These are phyloP conservation scores for Dugesia japonica DNA, from an alignment of 2,888 invertebrate genomes.

Conservation along the genomic window DNA sequence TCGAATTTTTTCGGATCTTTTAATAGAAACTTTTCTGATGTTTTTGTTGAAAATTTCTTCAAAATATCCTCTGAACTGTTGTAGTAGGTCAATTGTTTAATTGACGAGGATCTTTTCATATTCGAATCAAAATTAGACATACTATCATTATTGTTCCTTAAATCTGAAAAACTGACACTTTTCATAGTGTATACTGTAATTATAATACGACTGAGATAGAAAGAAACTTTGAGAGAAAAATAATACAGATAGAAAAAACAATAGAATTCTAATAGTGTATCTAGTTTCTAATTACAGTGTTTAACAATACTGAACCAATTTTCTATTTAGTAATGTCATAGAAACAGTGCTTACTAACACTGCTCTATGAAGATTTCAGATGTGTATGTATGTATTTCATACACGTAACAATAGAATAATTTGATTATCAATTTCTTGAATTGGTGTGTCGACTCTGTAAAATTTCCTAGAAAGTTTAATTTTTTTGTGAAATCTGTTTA, in stretches of 20 bases:
- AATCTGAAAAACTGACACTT: constrained; percentile 1
- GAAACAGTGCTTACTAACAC: not conserved
- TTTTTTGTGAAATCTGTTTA: too few relatives aligned
- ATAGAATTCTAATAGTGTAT: not conserved
- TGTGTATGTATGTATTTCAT: too few relatives aligned
- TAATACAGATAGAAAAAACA: not conserved
- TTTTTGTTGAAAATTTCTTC: not conserved
- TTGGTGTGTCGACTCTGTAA: too few relatives aligned
- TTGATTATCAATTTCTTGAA: too few relatives aligned
- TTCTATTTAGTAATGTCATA: not conserved
- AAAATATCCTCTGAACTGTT: not conserved
- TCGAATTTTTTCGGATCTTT: not conserved
- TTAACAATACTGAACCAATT: not conserved
- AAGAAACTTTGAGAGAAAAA: not conserved
- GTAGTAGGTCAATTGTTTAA: not conserved
- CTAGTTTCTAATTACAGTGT: not conserved
- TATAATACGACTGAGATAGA: not conserved
- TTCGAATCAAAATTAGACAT: not conserved
- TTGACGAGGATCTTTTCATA: not conserved
- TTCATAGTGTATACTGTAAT: too few relatives aligned
- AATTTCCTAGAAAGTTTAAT: too few relatives aligned
- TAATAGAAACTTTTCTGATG: not conserved
- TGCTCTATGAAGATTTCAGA: too few relatives aligned
- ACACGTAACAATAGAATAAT: too few relatives aligned
- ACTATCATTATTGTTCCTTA: too few relatives aligned